Evolutionary conservation across 2,888 invertebrate species (phyloP), one percentile per base, ranked within the genome.

Genomic region (Nasonovia ribisnigri): DNA sequence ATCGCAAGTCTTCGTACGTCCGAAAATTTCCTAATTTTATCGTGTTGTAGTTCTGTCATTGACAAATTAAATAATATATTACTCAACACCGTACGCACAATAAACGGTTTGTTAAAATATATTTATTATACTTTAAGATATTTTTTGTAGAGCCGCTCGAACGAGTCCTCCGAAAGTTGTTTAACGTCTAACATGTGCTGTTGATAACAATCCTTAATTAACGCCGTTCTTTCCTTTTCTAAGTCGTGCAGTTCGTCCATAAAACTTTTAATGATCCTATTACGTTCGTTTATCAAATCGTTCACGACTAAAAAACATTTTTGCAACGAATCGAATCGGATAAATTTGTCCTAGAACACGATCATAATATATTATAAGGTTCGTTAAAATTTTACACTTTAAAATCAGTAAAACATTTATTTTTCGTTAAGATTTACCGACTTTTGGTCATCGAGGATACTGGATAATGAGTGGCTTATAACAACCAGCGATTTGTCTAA

Each of bases 21-120:
- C 93, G 93, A 29, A 93, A 93, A n/a, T 93, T 93, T 5, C 60
- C 86, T 24, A 90, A 42, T 90, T 93, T 93, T 16, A 90, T 87
- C 0, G 43, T 16, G 10, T 93, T 93, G n/a, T 93, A 93, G 86
- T 93, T 48, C 93, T 93, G 20, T 2, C 20, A 20, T 77, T 77
- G 20, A 77, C 36, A 77, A 42, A 51, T 36, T 0, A 2, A 13
- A 46, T 20, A 54, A 8, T n/a, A 8, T n/a, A 86, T 54, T 77
- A 54, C 54, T 57, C 11, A 36, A 88, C 10, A 54, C 6, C 4
- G 1, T n/a, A 51, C 20, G 24, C 3, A 1, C 29, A 24, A 88
- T 36, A n/a, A 51, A 20, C 10, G 24, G 51, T 24, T 88, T 88
- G 42, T 46, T 86, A 26, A 13, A 51, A 43, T 84, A 54, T 54